These are phyloP conservation scores for Leptinotarsa tumamoca DNA, from an alignment of 2,888 invertebrate species.

Conservation along the genomic window DNA sequence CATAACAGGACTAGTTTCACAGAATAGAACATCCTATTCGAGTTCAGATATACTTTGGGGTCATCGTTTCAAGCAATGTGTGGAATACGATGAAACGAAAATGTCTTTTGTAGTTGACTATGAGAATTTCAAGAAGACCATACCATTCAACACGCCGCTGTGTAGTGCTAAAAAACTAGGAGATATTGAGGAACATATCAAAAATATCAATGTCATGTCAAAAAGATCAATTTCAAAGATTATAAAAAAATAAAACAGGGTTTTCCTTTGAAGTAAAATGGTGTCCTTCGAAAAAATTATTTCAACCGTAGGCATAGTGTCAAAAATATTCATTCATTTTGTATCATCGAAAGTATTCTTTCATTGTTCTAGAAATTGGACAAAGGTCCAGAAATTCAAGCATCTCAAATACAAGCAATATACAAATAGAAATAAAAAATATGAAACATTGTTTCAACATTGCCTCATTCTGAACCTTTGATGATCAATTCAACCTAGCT, in stretches of 20 bases:
- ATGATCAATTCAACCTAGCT: too few relatives aligned
- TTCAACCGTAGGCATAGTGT: too few relatives aligned
- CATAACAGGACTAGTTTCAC: constrained; percentile 80
- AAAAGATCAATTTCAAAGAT: not conserved
- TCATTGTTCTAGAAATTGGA: too few relatives aligned
- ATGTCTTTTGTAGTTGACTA: constrained; percentile 74
- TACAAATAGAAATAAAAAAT: too few relatives aligned
- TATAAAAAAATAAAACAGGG: not conserved
- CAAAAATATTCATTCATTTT: too few relatives aligned
- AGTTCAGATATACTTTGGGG: constrained; percentile 88
- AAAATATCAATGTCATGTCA: not conserved
- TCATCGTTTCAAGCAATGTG: constrained; percentile 74
- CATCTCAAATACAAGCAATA: too few relatives aligned
- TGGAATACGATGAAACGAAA: constrained; percentile 70
- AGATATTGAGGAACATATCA: constrained; percentile 65
- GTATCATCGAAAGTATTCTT: too few relatives aligned
- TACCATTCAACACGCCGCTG: constrained; percentile 81
- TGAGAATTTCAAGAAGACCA: constrained; percentile 74
- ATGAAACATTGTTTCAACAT: too few relatives aligned
- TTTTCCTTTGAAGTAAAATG: too few relatives aligned
- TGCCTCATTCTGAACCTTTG: too few relatives aligned
- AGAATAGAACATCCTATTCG: constrained; percentile 82
- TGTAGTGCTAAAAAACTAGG: constrained; percentile 89
- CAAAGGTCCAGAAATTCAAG: too few relatives aligned
- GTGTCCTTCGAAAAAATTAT: too few relatives aligned